A percentile compares a stretch with the other conserved stretches of the same genome.
These are phyloP conservation scores for Prietella phreatophila DNA, from an alignment of 2,113 vertebrate genomes.

Conservation along the genomic window DNA sequence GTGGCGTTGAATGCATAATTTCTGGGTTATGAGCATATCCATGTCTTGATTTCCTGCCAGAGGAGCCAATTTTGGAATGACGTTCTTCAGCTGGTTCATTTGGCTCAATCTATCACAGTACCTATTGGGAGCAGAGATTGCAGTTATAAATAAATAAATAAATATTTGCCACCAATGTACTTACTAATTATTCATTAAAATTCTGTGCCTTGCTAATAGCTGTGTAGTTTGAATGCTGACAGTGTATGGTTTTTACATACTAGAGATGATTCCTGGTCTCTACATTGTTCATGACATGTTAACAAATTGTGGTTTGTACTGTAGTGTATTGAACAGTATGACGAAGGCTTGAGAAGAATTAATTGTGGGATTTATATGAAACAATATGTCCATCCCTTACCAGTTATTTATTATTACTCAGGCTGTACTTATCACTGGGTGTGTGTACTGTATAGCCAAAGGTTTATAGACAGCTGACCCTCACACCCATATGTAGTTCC, in stretches of 20 bases:
- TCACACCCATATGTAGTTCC: neutral
- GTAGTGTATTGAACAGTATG: neutral
- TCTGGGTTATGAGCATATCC: neutral
- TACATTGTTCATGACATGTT: neutral
- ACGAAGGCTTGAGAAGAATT: no score
- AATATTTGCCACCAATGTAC: constrained; percentile 44
- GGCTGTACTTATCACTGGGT: neutral
- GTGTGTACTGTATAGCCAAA: neutral
- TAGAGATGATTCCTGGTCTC: neutral
- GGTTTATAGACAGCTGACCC: neutral
- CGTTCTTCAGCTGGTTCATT: neutral
- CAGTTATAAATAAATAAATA: constrained; percentile 14
- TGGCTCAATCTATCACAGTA: neutral
- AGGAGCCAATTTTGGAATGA: neutral
- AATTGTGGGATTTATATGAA: no score
- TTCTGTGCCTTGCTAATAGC: constrained; percentile 38
- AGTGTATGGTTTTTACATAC: neutral
- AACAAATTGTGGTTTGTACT: neutral
- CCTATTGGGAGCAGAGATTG: constrained; percentile 37
- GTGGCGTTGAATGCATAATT: neutral
- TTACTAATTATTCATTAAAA: constrained; percentile 53
- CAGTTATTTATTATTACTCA: neutral
- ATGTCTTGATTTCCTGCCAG: neutral
- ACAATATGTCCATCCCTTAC: neutral
- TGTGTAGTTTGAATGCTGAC: neutral